Percentiles rank a stretch among this genome's conserved stretches.
phyloP scores from a whole-genome alignment of 2,888 invertebrate genomes.

The Ormyrus pomaceus region DNA sequence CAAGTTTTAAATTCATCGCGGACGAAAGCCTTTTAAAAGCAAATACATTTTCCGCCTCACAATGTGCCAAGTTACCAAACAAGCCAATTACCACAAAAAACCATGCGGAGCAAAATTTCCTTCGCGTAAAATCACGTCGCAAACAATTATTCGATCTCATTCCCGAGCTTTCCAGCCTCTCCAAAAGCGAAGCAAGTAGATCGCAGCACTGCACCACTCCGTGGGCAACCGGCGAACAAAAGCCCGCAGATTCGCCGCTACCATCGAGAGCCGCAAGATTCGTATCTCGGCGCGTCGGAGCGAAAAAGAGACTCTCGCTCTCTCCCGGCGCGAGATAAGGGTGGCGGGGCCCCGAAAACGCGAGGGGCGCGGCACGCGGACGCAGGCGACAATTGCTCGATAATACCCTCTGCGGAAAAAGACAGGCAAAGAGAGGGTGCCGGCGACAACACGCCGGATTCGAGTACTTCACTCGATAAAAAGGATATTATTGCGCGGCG shows the following conservation, averaged over 20 bases:
- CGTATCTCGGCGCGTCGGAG: background rate
- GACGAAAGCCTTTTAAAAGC: no score
- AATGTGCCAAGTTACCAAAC: no score
- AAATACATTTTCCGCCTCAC: no score
- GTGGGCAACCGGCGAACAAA: background rate
- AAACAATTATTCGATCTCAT: no score
- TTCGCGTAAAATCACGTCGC: no score
- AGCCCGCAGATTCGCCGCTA: background rate
- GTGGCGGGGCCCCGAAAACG: constrained; percentile 11
- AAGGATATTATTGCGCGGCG: constrained; percentile 68
- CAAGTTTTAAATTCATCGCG: no score
- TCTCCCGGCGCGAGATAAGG: background rate
- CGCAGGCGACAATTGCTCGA: constrained; percentile 73
- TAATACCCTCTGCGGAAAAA: constrained; percentile 67
- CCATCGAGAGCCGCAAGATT: constrained; percentile 18
- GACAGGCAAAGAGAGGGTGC: background rate
- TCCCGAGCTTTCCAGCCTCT: no score
- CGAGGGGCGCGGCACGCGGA: background rate
- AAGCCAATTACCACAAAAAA: no score
- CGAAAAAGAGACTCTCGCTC: background rate
- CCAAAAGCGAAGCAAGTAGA: no score
- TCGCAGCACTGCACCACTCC: background rate
- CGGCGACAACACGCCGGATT: constrained; percentile 62
- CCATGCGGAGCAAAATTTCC: no score
- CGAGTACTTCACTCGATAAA: constrained; percentile 62